phyloP scores from a whole-genome alignment of 2,888 invertebrate genomes.

The Melanargia galathea region DNA sequence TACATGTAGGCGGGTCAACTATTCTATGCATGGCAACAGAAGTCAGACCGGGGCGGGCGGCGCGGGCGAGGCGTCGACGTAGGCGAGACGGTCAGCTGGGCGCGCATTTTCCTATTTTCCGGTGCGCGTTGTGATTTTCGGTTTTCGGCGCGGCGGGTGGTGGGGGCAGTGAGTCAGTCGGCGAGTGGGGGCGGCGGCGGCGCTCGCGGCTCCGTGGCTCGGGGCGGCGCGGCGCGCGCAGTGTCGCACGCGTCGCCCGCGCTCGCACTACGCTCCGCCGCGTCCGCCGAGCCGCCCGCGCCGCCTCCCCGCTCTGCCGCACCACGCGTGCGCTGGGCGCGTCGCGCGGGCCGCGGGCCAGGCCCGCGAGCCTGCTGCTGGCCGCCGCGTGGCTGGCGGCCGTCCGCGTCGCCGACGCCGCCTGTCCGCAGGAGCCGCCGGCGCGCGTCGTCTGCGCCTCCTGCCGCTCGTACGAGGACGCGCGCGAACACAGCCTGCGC shows the following conservation, averaged over 20 bases:
- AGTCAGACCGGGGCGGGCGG: too few relatives aligned
- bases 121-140: conserved; percentile 2
- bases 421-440: conserved; percentile 66
- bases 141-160: conserved; percentile 22
- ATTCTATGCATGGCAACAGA: too few relatives aligned
- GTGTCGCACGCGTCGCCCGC: conserved; percentile 79
- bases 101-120: conserved; percentile 19
- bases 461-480: conserved; percentile 81
- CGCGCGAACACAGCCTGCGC: conserved; percentile 83
- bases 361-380: conserved; percentile 82
- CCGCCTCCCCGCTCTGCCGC: conserved; percentile 79
- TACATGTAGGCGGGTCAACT: too few relatives aligned
- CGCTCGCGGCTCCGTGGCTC: conserved; percentile 47
- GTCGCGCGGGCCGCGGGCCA: conserved; percentile 81
- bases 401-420: conserved; percentile 67
- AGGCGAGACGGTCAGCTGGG: background rate
- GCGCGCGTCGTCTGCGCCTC: conserved; percentile 73
- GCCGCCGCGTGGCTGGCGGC: conserved; percentile 78
- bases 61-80: too few relatives aligned
- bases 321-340: conserved; percentile 82
- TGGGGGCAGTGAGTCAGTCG: conserved; percentile 33
- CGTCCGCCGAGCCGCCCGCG: conserved; percentile 61
- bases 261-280: conserved; percentile 76
- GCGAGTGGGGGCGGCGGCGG: conserved; percentile 37
- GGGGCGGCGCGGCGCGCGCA: conserved; percentile 48